Evolutionary conservation across 2,113 vertebrate species (phyloP), one percentile per base, ranked within the genome.

Genomic region (Delphinapterus leucas): DNA sequence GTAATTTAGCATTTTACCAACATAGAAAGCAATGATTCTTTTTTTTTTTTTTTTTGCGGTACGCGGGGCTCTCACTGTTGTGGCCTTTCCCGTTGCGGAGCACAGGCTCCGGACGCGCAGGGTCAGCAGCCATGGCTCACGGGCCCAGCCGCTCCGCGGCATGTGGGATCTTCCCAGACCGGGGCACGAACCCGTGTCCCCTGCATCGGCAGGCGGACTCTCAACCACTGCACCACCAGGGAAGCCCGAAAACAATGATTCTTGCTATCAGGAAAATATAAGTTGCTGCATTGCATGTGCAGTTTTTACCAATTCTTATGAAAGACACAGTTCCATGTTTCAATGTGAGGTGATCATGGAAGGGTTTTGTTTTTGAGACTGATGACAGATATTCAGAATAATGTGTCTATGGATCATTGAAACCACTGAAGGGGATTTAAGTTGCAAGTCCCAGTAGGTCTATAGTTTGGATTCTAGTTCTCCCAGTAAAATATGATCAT

Each of bases 341-440:
- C 74, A 31, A 0, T 12, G 13, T 86, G 87, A 84, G 44, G 41
- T 67, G 58, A 76, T 58, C 68, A 11, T 85, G 79, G 74, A 67
- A 81, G 33, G 6, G 8, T 90, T 97, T 92, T 88, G 13, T 55
- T 90, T 96, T 86, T 92, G 31, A 90, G 26, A 58, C 12, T n/a
- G 15, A 88, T 84, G 44, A 44, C n/a, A 77, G 28, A 17, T 88
- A 94, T 70, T 93, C 17, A 73, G 53, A 74, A 47, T 73, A 58
- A 36, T 77, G 15, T 58, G 13, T 53, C 3, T 65, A 53, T 90
- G 47, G 53, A 44, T 92, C 41, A 83, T 33, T 82, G 55, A 76
- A 95, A 74, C 41, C 38, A 49, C 41, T 38, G 55, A 90, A 63
- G 5, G 33, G 31, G 4, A 38, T 58, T 95, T 68, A 77, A 95